Evolutionary conservation across 2,113 vertebrate species (phyloP).

Genomic region (Siniperca knerii): DNA sequence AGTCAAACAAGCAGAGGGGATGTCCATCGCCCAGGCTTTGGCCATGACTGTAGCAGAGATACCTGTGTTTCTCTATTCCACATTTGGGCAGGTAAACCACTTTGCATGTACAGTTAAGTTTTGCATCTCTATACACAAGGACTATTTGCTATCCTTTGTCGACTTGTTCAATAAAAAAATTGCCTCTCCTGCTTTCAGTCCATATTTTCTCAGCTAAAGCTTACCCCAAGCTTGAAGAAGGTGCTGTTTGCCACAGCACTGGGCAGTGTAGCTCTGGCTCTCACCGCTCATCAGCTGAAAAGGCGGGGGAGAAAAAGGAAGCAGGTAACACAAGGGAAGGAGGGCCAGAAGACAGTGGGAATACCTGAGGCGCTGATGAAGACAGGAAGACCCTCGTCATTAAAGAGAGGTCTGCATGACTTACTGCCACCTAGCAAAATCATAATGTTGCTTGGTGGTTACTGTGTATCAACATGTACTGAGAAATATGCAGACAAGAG

Average conservation of each 20-base stretch:
- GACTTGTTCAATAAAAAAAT: background rate
- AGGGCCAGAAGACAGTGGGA: constrained; percentile 83
- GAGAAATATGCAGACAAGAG: background rate
- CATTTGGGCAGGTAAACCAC: constrained; percentile 93
- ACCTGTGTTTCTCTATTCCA: constrained; percentile 96
- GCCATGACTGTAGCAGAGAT: constrained; percentile 99
- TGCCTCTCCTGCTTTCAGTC: constrained; percentile 80
- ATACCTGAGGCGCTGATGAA: constrained; percentile 88
- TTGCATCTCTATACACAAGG: constrained; percentile 10
- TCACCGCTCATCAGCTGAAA: constrained; percentile 96
- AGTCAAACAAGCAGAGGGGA: constrained; percentile 88
- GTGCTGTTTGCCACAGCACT: constrained; percentile 97
- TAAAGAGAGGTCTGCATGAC: constrained; percentile 88
- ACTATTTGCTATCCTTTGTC: background rate
- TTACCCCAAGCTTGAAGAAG: constrained; percentile 94
- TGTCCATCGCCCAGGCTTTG: constrained; percentile 95
- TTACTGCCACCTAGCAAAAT: background rate
- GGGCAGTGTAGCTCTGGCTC: constrained; percentile 93
- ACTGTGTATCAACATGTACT: background rate
- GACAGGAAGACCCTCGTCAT: constrained; percentile 86
- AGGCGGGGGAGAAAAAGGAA: constrained; percentile 92
- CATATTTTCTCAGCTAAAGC: constrained; percentile 93
- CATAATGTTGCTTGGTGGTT: background rate
- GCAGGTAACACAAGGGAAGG: constrained; percentile 83
- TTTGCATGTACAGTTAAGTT: constrained; percentile 1